Conservation (phyloP, 1,140 invertebrate species). For the Macrobrachium nipponense region DNA sequence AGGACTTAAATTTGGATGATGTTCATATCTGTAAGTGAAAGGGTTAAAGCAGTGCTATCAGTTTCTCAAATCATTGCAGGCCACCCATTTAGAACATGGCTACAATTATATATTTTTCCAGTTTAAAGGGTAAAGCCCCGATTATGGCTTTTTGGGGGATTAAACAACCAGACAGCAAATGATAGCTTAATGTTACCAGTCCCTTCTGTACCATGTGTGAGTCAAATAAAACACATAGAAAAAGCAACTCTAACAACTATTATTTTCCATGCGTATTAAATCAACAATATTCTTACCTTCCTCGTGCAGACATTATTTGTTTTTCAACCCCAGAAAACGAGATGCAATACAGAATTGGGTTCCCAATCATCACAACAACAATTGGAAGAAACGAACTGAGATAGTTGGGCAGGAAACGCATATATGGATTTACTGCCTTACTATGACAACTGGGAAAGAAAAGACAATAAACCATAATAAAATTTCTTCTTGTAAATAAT, state of each 20-base stretch:
- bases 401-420: slow-evolving; percentile 82
- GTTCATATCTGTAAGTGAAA: too few relatives aligned
- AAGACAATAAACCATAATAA: background rate
- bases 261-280: background rate
- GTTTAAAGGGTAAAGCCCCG: too few relatives aligned
- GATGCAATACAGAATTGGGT: slow-evolving; percentile 79
- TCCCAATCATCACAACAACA: slow-evolving; percentile 79
- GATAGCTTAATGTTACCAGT: background rate
- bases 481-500: background rate
- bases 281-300: slow-evolving; percentile 28
- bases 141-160: too few relatives aligned
- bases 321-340: slow-evolving; percentile 67
- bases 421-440: slow-evolving; percentile 73
- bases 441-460: slow-evolving; percentile 78
- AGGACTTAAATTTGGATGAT: too few relatives aligned
- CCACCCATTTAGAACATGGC: too few relatives aligned
- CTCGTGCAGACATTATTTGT: slow-evolving; percentile 41
- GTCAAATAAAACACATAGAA: too few relatives aligned
- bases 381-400: slow-evolving; percentile 81
- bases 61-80: too few relatives aligned
- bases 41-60: too few relatives aligned
- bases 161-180: too few relatives aligned
- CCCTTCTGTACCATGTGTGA: background rate
- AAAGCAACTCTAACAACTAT: too few relatives aligned
- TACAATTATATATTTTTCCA: too few relatives aligned